Conservation (phyloP, 2,797 vertebrate species). For the Manis pentadactyla region DNA sequence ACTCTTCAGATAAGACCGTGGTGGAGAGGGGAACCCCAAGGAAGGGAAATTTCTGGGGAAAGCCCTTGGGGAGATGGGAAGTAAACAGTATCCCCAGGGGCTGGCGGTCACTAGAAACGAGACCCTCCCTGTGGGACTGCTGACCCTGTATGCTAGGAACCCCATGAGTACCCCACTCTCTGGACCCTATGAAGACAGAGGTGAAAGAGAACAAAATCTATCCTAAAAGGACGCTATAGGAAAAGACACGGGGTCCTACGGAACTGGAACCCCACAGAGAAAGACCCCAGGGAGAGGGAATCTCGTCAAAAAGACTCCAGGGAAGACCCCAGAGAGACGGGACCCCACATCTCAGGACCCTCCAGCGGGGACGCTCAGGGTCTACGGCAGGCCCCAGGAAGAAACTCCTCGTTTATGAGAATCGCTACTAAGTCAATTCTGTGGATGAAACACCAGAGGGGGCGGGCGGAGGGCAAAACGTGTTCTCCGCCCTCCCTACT, state of each 20-base stretch:
- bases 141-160: background rate
- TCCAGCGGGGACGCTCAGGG: too few relatives aligned
- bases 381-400: too few relatives aligned
- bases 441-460: too few relatives aligned
- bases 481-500: rapidly evolving
- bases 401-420: too few relatives aligned
- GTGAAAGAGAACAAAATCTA: background rate
- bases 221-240: background rate
- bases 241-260: background rate
- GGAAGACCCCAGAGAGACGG: too few relatives aligned
- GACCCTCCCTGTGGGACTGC: background rate
- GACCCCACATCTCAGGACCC: too few relatives aligned
- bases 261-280: too few relatives aligned
- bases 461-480: background rate
- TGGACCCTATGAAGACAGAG: background rate
- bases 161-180: background rate
- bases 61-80: background rate
- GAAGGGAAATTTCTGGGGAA: background rate
- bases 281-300: rapidly evolving
- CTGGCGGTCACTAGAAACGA: background rate
- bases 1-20: background rate
- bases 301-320: too few relatives aligned
- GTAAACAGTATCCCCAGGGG: background rate
- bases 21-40: too few relatives aligned
- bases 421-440: too few relatives aligned